phyloP scores from a whole-genome alignment of 2,797 vertebrate species.

The Halcyon leucocephala region DNA sequence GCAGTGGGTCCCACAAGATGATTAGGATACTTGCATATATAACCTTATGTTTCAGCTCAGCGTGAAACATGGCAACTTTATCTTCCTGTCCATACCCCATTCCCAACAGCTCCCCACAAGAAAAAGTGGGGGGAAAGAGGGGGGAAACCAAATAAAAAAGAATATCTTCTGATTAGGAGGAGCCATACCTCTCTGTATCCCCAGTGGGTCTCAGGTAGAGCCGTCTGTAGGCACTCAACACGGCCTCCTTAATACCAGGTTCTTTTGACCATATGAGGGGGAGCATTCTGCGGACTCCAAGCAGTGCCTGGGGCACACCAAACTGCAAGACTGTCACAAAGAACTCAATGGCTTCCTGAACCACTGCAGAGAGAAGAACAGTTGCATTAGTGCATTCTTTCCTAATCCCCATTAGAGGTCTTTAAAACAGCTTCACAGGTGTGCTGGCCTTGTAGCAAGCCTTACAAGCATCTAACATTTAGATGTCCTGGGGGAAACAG shows the following conservation, averaged over 20 bases:
- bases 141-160: too few species aligned
- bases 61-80: background rate
- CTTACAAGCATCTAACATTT: background rate
- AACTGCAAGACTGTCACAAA: slow-evolving; percentile 93
- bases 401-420: background rate
- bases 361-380: slow-evolving; percentile 81
- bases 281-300: slow-evolving; percentile 92
- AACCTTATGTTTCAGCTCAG: background rate
- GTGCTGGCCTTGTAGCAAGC: background rate
- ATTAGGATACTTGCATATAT: background rate
- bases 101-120: background rate
- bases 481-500: background rate
- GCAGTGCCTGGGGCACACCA: slow-evolving; percentile 88
- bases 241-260: slow-evolving; percentile 89
- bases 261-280: slow-evolving; percentile 95
- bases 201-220: slow-evolving; percentile 89
- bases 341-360: slow-evolving; percentile 97
- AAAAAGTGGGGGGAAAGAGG: background rate
- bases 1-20: background rate
- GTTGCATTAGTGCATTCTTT: background rate
- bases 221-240: slow-evolving; percentile 90
- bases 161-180: background rate
- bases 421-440: background rate
- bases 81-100: background rate
- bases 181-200: slow-evolving; percentile 79